Percentiles rank a stretch among this genome's conserved stretches.
Evolutionary conservation across 2,113 vertebrate species (phyloP).

Genomic region (Sterrhoptilus dennistouni): DNA sequence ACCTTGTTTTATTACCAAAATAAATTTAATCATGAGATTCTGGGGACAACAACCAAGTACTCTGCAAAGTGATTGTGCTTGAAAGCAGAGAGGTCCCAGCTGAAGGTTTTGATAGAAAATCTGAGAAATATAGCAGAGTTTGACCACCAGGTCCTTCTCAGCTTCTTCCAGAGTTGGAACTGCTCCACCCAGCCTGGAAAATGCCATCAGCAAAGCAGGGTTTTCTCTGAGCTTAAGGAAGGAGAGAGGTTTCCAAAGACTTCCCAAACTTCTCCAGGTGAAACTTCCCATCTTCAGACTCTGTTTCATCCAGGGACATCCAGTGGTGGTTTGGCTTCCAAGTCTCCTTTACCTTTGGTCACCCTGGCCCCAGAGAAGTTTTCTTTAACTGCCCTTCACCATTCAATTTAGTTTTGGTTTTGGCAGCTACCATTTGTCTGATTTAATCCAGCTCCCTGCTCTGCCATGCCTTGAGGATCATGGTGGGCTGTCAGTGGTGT

Average conservation of each 20-base stretch:
- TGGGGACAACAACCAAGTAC: neutral
- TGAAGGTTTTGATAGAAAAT: neutral
- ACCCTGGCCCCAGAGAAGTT: neutral
- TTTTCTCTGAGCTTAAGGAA: neutral
- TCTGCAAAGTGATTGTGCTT: neutral
- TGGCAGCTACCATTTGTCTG: neutral
- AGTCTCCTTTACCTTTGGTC: neutral
- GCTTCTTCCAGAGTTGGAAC: neutral
- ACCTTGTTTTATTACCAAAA: neutral
- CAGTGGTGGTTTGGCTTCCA: neutral
- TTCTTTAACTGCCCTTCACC: neutral
- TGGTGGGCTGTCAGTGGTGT: rapidly evolving
- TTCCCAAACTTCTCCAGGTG: neutral
- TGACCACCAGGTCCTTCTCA: neutral
- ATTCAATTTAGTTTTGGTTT: neutral
- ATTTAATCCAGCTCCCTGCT: neutral
- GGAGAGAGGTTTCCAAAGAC: neutral
- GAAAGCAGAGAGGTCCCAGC: neutral
- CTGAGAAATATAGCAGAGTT: neutral
- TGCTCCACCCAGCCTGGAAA: neutral
- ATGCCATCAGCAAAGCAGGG: neutral
- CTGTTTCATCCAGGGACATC: neutral
- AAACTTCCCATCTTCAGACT: neutral
- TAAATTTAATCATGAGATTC: neutral
- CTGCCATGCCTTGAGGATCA: rapidly evolving